Percentiles rank a stretch among this genome's conserved stretches.
phyloP scores from a whole-genome alignment of 2,113 vertebrate species.

The Ginglymostoma cirratum region DNA sequence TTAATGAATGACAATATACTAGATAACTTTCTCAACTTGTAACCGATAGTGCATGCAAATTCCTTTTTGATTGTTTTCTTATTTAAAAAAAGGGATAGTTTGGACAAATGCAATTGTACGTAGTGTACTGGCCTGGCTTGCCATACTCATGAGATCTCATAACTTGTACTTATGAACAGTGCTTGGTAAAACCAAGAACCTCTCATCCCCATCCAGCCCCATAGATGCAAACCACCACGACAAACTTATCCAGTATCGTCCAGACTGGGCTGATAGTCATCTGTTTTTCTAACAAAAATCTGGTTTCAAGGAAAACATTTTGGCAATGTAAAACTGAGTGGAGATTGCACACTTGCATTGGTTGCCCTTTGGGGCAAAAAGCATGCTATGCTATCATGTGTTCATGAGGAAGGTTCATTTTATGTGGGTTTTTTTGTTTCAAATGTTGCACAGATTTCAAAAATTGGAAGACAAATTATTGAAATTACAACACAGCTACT shows the following conservation, averaged over 20 bases:
- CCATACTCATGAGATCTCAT: too few relatives aligned
- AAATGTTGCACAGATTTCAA: not conserved
- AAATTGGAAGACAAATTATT: not conserved
- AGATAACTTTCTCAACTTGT: too few relatives aligned
- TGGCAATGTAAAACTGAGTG: not conserved
- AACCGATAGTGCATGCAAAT: too few relatives aligned
- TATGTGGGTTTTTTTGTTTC: not conserved
- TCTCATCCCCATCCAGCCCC: not conserved
- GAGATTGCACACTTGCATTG: not conserved
- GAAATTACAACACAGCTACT: not conserved
- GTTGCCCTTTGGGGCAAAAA: not conserved
- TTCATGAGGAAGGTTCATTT: not conserved
- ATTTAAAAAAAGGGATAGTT: too few relatives aligned
- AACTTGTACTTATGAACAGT: too few relatives aligned
- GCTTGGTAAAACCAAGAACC: too few relatives aligned
- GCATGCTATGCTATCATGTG: not conserved
- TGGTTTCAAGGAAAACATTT: not conserved
- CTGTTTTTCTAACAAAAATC: not conserved
- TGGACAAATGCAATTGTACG: too few relatives aligned
- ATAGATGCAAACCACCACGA: not conserved
- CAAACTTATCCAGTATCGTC: not conserved
- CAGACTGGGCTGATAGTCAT: not conserved
- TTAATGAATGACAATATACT: too few relatives aligned
- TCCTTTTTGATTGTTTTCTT: too few relatives aligned
- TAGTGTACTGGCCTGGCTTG: too few relatives aligned